phyloP scores from a whole-genome alignment of 2,797 vertebrate species.

The Dermochelys coriacea region DNA sequence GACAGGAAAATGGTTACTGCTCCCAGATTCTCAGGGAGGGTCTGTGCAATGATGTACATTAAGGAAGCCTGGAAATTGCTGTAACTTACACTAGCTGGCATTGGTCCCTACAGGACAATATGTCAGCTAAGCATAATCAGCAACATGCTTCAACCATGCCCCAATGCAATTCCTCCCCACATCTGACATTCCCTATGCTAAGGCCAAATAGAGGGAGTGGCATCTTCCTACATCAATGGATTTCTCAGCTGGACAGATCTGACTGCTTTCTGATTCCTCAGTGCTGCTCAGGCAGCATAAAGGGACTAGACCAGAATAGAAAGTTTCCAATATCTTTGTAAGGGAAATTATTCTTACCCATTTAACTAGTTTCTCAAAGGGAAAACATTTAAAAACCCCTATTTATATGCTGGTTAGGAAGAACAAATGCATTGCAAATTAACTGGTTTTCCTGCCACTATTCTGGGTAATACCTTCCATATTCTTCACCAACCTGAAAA shows the following conservation, averaged over 20 bases:
- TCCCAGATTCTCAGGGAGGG: no score
- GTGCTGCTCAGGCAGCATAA: not conserved
- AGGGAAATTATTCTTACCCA: not conserved
- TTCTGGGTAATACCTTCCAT: not conserved
- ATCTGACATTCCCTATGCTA: rapidly evolving
- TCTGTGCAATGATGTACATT: not conserved
- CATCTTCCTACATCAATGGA: not conserved
- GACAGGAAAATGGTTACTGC: no score
- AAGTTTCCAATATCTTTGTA: not conserved
- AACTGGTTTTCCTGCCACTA: rapidly evolving
- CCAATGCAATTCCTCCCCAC: rapidly evolving
- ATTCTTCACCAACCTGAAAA: not conserved
- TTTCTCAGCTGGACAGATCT: not conserved
- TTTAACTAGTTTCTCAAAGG: not conserved
- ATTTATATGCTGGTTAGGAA: not conserved
- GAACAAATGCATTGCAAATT: not conserved
- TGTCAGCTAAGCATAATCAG: not conserved
- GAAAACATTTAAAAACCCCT: not conserved
- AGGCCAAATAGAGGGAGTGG: not conserved
- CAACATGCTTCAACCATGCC: rapidly evolving
- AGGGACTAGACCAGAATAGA: not conserved
- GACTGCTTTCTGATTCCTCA: not conserved
- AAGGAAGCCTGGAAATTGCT: not conserved
- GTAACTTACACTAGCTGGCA: not conserved
- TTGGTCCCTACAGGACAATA: not conserved